Percentiles rank a stretch among this genome's conserved stretches.
Conservation (phyloP, 2,888 invertebrate species). For the Drosophila maculinotata region DNA sequence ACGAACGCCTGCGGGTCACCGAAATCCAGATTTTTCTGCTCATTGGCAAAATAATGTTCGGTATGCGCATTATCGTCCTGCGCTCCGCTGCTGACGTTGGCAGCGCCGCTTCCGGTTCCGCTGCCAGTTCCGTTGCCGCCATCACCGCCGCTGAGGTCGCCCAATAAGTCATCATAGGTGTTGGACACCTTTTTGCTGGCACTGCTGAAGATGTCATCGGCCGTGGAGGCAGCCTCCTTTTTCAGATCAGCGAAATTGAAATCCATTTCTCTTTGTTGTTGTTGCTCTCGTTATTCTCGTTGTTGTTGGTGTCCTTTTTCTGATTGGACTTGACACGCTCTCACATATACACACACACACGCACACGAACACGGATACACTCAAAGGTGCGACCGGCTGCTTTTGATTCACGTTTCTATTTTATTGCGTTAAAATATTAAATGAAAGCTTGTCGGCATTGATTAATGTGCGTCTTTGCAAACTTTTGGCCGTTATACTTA, state of each 20-base stretch:
- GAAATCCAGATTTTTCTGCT: constrained; percentile 80
- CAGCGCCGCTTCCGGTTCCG: constrained; percentile 19
- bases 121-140: constrained; percentile 2
- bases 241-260: constrained; percentile 82
- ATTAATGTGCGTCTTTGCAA: constrained; percentile 20
- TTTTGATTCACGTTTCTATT: constrained; percentile 14
- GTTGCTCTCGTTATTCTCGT: constrained; percentile 20
- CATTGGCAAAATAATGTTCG: constrained; percentile 82
- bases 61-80: constrained; percentile 83
- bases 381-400: constrained; percentile 39
- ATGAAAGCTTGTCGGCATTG: constrained; percentile 14
- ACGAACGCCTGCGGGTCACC: constrained; percentile 81
- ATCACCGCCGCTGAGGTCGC: constrained; percentile 24
- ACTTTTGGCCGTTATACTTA: constrained; percentile 48
- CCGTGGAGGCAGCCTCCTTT: constrained; percentile 78
- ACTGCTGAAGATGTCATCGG: constrained; percentile 70
- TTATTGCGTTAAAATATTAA: constrained; percentile 3
- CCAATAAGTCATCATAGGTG: constrained; percentile 64
- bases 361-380: constrained; percentile 29
- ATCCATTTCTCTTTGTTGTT: constrained; percentile 72
- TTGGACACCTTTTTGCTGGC: constrained; percentile 53
- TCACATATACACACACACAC: constrained; percentile 12
- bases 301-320: constrained; percentile 66
- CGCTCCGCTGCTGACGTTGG: constrained; percentile 62
- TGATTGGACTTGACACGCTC: constrained; percentile 42